Conservation (phyloP, 2,113 vertebrate species). For the Mobula birostris region DNA sequence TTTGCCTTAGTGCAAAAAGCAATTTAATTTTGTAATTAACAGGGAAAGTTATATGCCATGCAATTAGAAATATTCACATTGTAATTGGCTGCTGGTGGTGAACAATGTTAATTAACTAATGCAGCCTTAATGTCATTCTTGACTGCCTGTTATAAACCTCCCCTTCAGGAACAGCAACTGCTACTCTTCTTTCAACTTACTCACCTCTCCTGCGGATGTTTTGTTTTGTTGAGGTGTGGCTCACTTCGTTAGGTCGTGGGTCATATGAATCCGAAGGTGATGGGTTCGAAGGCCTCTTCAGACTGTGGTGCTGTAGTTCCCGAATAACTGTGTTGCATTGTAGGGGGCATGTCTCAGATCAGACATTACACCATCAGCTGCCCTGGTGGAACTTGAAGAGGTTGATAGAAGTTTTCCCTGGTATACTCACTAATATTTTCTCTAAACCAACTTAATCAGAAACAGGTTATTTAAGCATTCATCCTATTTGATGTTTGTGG, state of each 20-base stretch:
- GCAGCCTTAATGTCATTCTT: background rate
- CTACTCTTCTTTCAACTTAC: background rate
- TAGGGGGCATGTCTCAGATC: background rate
- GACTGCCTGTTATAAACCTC: background rate
- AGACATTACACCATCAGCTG: background rate
- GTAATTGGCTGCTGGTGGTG: background rate
- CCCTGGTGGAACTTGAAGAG: background rate
- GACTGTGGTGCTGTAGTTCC: background rate
- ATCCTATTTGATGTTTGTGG: too few relatives aligned
- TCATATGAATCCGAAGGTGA: background rate
- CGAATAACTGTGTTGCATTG: background rate
- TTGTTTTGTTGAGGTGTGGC: background rate
- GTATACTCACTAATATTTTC: background rate
- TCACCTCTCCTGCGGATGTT: background rate
- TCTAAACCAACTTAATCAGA: background rate
- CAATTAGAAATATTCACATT: conserved; percentile 16
- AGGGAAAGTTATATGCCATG: background rate
- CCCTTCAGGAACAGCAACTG: background rate
- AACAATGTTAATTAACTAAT: conserved; percentile 16
- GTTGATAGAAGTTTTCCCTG: background rate
- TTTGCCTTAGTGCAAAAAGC: conserved; percentile 8
- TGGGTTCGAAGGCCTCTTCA: background rate
- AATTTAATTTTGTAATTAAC: conserved; percentile 19
- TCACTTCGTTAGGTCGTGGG: too few relatives aligned
- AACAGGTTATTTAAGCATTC: background rate